Conservation (phyloP, 2,113 vertebrate species). For the Rattus norvegicus region DNA sequence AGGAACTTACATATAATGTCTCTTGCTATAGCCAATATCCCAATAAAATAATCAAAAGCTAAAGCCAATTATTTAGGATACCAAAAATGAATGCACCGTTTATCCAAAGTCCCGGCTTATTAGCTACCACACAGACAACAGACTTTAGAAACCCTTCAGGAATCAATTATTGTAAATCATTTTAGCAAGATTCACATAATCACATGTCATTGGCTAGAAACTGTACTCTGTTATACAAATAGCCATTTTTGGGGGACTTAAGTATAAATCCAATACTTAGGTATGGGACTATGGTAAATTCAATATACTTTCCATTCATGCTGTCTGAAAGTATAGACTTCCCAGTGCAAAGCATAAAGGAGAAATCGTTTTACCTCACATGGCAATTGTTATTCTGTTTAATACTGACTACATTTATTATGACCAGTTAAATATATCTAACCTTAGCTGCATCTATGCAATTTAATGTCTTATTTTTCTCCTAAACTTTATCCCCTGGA, state of each 20-base stretch:
- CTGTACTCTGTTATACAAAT: not conserved
- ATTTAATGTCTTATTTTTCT: conserved; percentile 15
- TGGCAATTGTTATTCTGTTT: conserved; percentile 16
- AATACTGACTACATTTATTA: conserved; percentile 33
- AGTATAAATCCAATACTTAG: not conserved
- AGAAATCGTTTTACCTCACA: conserved; percentile 21
- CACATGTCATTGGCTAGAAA: not conserved
- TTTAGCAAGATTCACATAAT: not conserved
- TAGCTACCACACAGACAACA: not conserved
- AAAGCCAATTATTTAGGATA: not conserved
- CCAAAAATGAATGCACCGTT: not conserved
- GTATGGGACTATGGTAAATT: not conserved
- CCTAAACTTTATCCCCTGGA: not conserved
- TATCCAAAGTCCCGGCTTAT: not conserved
- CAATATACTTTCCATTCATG: not conserved
- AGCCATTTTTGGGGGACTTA: not conserved
- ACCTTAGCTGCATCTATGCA: not conserved
- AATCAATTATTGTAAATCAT: not conserved
- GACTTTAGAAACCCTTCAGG: not conserved
- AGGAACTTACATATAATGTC: not conserved
- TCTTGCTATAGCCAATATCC: not conserved
- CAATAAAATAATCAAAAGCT: not conserved
- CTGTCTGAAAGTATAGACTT: not conserved
- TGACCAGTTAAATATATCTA: not conserved
- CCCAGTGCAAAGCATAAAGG: not conserved